A percentile compares a stretch with the other conserved stretches of the same genome.
phyloP scores from a whole-genome alignment of 2,113 vertebrate species.

The Hirundichthys speculiger region DNA sequence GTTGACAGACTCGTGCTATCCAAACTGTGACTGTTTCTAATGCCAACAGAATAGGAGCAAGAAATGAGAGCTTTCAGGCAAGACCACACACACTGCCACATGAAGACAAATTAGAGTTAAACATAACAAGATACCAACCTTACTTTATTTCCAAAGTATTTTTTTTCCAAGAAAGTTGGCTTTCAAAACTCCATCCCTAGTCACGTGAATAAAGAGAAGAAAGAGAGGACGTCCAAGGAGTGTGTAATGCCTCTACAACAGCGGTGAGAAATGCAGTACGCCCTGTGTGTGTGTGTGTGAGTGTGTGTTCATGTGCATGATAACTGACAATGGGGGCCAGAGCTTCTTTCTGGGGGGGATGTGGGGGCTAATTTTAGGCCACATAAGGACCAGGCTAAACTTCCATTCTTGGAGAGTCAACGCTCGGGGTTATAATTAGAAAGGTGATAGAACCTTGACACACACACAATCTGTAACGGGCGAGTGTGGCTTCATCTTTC shows the following conservation, averaged over 20 bases:
- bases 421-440: constrained; percentile 88
- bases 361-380: constrained; percentile 87
- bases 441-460: constrained; percentile 80
- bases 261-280: constrained; percentile 40
- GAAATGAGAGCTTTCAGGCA: not conserved
- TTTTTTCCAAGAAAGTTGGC: constrained; percentile 21
- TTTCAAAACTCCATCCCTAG: constrained; percentile 23
- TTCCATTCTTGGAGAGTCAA: constrained; percentile 90
- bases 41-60: not conserved
- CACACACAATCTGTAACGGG: constrained; percentile 11
- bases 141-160: not conserved
- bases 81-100: not conserved
- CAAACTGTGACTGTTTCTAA: not conserved
- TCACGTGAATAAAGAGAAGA: constrained; percentile 24
- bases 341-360: constrained; percentile 37
- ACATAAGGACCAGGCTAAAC: constrained; percentile 83
- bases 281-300: constrained; percentile 14
- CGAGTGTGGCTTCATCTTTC: constrained; percentile 8
- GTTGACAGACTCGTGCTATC: constrained; percentile 8
- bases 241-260: constrained; percentile 48
- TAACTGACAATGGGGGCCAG: constrained; percentile 27
- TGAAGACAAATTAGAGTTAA: not conserved
- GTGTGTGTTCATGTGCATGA: too few species aligned
- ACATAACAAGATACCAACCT: constrained; percentile 40
- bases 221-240: constrained; percentile 19